Percentiles rank a stretch among this genome's conserved stretches.
These are phyloP conservation scores for Rhingia rostrata DNA, from an alignment of 2,888 invertebrate genomes.

Conservation along the genomic window DNA sequence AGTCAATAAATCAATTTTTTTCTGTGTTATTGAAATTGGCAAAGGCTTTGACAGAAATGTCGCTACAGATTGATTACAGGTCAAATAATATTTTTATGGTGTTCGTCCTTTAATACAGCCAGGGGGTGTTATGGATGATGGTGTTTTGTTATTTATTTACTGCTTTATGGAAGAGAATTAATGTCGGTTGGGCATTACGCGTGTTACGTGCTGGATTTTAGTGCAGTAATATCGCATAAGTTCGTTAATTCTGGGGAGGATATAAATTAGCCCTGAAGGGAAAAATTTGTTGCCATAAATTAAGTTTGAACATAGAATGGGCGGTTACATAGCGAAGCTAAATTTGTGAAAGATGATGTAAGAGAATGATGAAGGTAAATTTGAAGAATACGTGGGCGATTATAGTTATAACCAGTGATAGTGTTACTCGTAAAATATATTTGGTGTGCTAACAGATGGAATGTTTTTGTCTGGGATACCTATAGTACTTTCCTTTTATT, in stretches of 20 bases:
- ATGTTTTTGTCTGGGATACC: no score
- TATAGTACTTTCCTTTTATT: no score
- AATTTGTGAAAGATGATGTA: conserved; percentile 54
- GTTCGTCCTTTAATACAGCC: not conserved
- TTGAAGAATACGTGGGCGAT: conserved; percentile 34
- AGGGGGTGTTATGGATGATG: not conserved
- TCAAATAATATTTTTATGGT: conserved; percentile 45
- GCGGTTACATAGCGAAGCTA: conserved; percentile 16
- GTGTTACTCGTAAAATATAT: not conserved
- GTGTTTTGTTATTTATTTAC: conserved; percentile 45
- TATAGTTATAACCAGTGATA: conserved; percentile 30
- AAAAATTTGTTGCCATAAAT: conserved; percentile 54
- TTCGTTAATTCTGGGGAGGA: conserved; percentile 60
- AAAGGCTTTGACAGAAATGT: conserved; percentile 5
- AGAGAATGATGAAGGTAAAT: conserved; percentile 4
- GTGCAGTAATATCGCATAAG: conserved; percentile 51
- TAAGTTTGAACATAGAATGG: conserved; percentile 52
- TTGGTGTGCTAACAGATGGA: no score
- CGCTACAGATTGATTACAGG: conserved; percentile 48
- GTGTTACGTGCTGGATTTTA: conserved; percentile 51
- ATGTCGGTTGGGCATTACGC: conserved; percentile 47
- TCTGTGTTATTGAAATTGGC: conserved; percentile 46
- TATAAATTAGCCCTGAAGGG: conserved; percentile 40
- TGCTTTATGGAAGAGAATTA: conserved; percentile 59
- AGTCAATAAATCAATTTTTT: conserved; percentile 34